These are phyloP conservation scores for Typhlichthys subterraneus DNA, from an alignment of 2,797 vertebrate species.

Conservation along the genomic window DNA sequence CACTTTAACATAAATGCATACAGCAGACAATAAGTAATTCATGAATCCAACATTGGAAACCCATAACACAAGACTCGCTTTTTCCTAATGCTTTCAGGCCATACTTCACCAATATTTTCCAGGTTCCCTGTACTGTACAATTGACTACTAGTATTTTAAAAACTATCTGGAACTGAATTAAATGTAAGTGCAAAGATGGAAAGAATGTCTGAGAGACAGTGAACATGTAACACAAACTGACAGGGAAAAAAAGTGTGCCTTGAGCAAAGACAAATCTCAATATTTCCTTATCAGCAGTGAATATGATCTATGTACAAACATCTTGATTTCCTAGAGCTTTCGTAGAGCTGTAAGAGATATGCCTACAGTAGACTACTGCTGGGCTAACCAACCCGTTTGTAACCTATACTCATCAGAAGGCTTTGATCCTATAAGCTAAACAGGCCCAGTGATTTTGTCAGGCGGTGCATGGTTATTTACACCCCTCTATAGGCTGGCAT, in stretches of 20 bases:
- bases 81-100: constrained; percentile 6
- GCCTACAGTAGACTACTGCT: not conserved
- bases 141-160: not conserved
- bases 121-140: not conserved
- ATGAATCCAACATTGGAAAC: constrained; percentile 58
- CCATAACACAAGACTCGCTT: constrained; percentile 21
- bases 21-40: constrained; percentile 46
- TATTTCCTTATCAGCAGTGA: constrained; percentile 34
- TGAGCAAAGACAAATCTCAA: constrained; percentile 31
- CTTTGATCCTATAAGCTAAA: constrained; percentile 52
- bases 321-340: constrained; percentile 17
- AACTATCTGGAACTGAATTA: not conserved
- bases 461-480: constrained; percentile 7
- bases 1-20: constrained; percentile 50
- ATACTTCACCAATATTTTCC: not conserved
- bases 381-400: constrained; percentile 66
- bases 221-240: constrained; percentile 15
- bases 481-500: constrained; percentile 4
- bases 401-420: constrained; percentile 33
- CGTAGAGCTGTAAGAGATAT: constrained; percentile 27
- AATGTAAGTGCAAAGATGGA: not conserved
- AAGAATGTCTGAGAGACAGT: constrained; percentile 26
- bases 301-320: constrained; percentile 41
- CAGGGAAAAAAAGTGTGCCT: constrained; percentile 33
- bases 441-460: constrained; percentile 32